These are phyloP conservation scores for Atlantisia rogersi DNA, from an alignment of 2,113 vertebrate species.

Conservation along the genomic window DNA sequence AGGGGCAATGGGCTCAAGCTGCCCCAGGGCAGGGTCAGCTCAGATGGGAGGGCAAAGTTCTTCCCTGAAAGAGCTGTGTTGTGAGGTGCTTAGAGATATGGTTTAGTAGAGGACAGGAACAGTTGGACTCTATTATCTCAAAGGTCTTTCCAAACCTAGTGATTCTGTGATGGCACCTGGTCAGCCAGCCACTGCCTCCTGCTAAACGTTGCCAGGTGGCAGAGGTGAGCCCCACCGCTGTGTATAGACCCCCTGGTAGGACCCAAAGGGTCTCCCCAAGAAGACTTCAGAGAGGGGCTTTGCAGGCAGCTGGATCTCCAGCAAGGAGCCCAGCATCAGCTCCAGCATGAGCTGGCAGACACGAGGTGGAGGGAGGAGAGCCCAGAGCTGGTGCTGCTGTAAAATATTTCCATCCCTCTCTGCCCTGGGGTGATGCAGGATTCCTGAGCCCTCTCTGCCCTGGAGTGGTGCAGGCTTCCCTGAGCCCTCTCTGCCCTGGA, in stretches of 20 bases:
- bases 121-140: too few relatives aligned
- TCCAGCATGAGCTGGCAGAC: rapidly evolving
- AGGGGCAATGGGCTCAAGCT: too few relatives aligned
- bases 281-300: not conserved
- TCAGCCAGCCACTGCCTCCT: not conserved
- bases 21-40: too few relatives aligned
- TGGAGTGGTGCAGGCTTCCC: not conserved
- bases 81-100: too few relatives aligned
- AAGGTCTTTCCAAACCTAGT: too few relatives aligned
- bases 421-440: not conserved
- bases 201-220: not conserved
- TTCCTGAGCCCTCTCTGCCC: not conserved
- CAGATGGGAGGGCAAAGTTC: too few relatives aligned
- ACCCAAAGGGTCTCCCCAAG: not conserved
- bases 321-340: not conserved
- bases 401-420: not conserved
- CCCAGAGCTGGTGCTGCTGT: not conserved
- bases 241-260: not conserved
- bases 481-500: not conserved
- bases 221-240: not conserved
- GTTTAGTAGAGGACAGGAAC: too few relatives aligned
- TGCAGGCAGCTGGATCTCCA: not conserved
- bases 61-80: too few relatives aligned
- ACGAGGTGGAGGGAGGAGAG: not conserved
- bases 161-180: not conserved